Evolutionary conservation across 2,797 vertebrate species (phyloP).

Genomic region (Lerista edwardsae): DNA sequence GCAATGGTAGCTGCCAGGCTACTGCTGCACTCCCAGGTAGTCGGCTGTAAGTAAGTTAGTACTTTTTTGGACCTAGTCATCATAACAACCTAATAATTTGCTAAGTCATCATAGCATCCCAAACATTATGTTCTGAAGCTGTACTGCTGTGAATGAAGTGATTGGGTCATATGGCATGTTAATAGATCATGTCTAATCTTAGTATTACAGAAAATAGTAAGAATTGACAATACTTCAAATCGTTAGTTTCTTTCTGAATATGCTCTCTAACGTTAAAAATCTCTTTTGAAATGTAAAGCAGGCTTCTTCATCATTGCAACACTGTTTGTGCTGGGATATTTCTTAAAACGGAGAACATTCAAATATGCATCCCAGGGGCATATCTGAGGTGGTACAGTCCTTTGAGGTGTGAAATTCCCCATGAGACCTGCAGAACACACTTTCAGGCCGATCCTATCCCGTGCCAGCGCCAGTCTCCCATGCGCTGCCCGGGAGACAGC

Average conservation of each 20-base stretch:
- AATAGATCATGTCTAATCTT: neutral
- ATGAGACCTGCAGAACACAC: neutral
- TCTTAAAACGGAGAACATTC: neutral
- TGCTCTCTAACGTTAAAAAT: neutral
- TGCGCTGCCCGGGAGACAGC: too few species aligned
- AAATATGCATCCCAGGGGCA: neutral
- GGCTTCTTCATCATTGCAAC: neutral
- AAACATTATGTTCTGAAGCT: neutral
- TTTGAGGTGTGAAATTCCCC: too few species aligned
- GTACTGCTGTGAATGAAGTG: neutral
- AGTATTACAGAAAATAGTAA: neutral
- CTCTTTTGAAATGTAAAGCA: neutral
- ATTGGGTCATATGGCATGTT: neutral
- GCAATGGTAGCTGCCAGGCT: too few species aligned
- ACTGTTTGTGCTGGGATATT: neutral
- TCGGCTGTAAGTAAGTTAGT: too few species aligned
- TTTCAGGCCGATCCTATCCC: too few species aligned
- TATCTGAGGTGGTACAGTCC: neutral
- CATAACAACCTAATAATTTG: neutral
- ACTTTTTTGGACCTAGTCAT: neutral
- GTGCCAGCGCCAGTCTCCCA: too few species aligned
- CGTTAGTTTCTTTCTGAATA: neutral
- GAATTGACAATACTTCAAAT: neutral
- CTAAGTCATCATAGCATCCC: neutral
- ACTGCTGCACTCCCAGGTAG: too few species aligned